Conservation (phyloP, 2,797 vertebrate genomes). For the Xenops minutus region DNA sequence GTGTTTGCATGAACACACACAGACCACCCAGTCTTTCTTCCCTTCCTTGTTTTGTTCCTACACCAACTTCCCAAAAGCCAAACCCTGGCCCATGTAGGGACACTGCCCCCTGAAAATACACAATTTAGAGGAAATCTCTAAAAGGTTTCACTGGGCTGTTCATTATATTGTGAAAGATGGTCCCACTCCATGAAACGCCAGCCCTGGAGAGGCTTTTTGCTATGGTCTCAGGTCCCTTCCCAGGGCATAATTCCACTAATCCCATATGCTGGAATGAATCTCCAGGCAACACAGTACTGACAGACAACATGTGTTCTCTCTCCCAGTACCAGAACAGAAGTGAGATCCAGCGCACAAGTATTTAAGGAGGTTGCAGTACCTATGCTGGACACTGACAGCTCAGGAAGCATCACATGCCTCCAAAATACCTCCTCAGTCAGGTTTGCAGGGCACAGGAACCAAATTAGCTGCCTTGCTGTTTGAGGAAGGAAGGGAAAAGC, state of each 20-base stretch:
- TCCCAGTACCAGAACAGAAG: neutral
- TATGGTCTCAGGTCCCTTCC: neutral
- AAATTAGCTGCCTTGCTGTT: neutral
- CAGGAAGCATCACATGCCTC: neutral
- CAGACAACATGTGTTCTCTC: neutral
- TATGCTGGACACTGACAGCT: neutral
- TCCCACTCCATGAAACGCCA: neutral
- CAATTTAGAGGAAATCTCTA: neutral
- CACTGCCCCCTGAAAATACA: rapidly evolving
- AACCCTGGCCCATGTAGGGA: rapidly evolving
- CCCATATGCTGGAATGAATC: neutral
- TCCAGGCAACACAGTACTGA: neutral
- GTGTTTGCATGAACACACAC: neutral
- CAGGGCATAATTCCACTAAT: neutral
- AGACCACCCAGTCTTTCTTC: neutral
- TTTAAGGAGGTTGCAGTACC: neutral
- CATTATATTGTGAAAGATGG: neutral
- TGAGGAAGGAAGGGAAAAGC: neutral
- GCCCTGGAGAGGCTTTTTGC: neutral
- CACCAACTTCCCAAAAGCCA: rapidly evolving
- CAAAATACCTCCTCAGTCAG: neutral
- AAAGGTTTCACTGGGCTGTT: neutral
- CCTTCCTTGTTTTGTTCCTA: neutral
- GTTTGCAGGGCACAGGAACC: neutral
- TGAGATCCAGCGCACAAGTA: neutral